Conservation (phyloP, 2,113 vertebrate genomes). For the Muscicapa adusta region DNA sequence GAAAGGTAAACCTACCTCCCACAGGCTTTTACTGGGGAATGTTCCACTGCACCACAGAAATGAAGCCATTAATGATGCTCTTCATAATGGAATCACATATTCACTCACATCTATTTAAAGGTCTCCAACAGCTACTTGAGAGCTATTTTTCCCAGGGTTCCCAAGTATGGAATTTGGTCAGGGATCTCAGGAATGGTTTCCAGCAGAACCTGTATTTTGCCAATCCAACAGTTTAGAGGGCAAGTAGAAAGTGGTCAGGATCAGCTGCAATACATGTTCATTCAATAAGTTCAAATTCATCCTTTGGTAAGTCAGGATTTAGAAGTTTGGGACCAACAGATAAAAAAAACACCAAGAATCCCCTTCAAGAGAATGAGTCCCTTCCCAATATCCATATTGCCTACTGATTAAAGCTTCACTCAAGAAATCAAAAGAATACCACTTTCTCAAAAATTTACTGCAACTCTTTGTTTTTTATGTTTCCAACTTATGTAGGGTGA, state of each 20-base stretch:
- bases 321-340: neutral
- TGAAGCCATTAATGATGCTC: neutral
- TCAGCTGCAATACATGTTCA: neutral
- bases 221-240: neutral
- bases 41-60: neutral
- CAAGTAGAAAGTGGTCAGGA: neutral
- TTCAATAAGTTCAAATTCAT: neutral
- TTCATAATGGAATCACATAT: neutral
- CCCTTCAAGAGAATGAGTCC: neutral
- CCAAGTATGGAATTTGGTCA: rapidly evolving
- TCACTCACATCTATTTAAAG: neutral
- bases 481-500: rapidly evolving
- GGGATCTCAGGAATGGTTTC: neutral
- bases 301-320: neutral
- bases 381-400: neutral
- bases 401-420: neutral
- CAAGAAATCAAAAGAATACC: neutral
- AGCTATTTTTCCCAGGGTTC: neutral
- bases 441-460: neutral
- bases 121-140: neutral
- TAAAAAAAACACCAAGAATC: neutral
- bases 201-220: neutral
- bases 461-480: neutral
- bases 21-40: neutral
- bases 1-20: neutral